Evolutionary conservation across 2,797 vertebrate genomes (phyloP), one percentile per base, ranked within the genome.

Genomic region (Tenualosa ilisha): DNA sequence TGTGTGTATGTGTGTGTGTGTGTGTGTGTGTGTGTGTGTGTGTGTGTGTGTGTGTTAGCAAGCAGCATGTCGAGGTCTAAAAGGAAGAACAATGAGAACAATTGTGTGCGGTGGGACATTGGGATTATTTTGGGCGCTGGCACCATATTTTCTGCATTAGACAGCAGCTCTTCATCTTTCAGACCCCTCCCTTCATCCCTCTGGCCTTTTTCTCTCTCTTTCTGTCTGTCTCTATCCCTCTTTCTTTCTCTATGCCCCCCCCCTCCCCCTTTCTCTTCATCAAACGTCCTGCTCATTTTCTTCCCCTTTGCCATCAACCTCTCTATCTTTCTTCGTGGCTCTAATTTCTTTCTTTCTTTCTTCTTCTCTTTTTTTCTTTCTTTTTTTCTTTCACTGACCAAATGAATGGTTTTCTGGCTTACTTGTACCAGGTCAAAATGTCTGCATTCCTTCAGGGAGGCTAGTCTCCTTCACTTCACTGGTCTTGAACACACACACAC

Each of bases 121-220:
- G 68, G 68, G 68, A 75, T 75, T 75, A 75, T 43, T 40, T 75
- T 43, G 68, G 68, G 31, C 37, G 13, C 68, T 43, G 68, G 68
- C 68, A 31, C 68, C 68, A 75, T 75, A 75, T 43, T 75, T 40
- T 40, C 68, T 75, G 68, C 68, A 75, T 43, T 15, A 75, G 68
- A 40, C 68, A 75, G 68, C 68, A 75, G 68, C 68, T 75, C 37
- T 75, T 75, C 68, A 75, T 75, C 68, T 75, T 20, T 40, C 31
- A 40, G 12, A 31, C 31, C 13, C 15, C 68, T 75, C 31, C 37
- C 68, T 40, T 40, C 31, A 43, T 75, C 68, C 68, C 37, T 20
- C 31, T 59, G 20, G 20, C 20, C 56, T 59, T 22, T 40, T 15
- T 75, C 68, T 40, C 31, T 43, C 31, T 24, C 63, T 68, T 12